Conservation (phyloP, 2,113 vertebrate species). For the Oryzias melastigma region DNA sequence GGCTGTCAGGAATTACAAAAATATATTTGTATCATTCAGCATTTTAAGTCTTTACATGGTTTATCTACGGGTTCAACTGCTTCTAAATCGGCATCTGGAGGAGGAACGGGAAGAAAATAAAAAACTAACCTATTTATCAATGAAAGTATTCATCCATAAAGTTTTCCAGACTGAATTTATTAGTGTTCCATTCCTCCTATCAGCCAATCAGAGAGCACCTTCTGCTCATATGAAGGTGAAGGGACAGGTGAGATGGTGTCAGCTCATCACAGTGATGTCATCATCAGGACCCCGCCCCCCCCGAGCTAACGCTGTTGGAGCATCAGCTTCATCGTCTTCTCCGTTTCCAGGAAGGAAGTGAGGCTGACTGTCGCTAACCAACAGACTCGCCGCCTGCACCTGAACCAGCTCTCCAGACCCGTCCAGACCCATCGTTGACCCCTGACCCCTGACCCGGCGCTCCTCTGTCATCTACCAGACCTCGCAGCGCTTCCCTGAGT, state of each 20-base stretch:
- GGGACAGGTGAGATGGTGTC: slow-evolving; percentile 28
- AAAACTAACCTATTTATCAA: not conserved
- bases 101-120: not conserved
- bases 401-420: not conserved
- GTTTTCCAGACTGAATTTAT: not conserved
- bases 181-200: not conserved
- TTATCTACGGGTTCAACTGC: not conserved
- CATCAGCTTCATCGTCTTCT: slow-evolving; percentile 12
- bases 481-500: slow-evolving; percentile 90
- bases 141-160: not conserved
- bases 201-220: slow-evolving; percentile 11
- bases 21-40: not conserved
- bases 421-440: not conserved
- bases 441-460: not conserved
- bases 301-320: slow-evolving; percentile 9
- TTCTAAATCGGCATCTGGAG: not conserved
- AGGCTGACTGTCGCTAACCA: slow-evolving; percentile 27
- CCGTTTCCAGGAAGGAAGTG: slow-evolving; percentile 35
- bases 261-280: slow-evolving; percentile 68
- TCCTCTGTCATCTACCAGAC: slow-evolving; percentile 85
- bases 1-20: not conserved
- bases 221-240: slow-evolving; percentile 5
- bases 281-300: slow-evolving; percentile 15
- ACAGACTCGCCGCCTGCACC: slow-evolving; percentile 13
- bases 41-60: not conserved